phyloP scores from a whole-genome alignment of 2,888 invertebrate genomes.

The Lycophotia porphyrea region DNA sequence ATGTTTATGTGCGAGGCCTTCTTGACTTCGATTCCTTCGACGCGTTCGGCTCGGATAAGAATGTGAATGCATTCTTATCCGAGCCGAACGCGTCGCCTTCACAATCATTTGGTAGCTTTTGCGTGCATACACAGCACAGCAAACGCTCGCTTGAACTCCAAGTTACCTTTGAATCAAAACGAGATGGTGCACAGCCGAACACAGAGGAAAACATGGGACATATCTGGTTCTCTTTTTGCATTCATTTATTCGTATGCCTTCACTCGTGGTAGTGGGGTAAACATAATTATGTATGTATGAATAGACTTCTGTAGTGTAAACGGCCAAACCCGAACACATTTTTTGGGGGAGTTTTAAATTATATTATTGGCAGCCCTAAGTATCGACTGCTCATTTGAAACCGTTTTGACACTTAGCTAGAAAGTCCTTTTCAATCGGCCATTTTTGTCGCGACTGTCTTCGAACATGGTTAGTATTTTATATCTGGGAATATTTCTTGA shows the following conservation, averaged over 20 bases:
- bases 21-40: too few relatives aligned
- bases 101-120: too few relatives aligned
- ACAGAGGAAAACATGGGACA: neutral
- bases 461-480: constrained; percentile 80
- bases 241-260: neutral
- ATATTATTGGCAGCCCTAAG: constrained; percentile 4
- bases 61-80: too few relatives aligned
- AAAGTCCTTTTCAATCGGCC: constrained; percentile 73
- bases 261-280: neutral
- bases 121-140: too few relatives aligned
- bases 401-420: neutral
- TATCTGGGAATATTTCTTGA: constrained; percentile 43
- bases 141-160: too few relatives aligned
- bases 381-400: constrained; percentile 4
- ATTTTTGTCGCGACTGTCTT: constrained; percentile 86
- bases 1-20: too few relatives aligned
- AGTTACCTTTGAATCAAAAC: neutral
- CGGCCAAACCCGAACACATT: neutral
- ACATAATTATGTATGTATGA: too few relatives aligned
- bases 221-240: neutral
- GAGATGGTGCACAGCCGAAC: neutral
- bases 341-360: constrained; percentile 20
- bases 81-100: too few relatives aligned
- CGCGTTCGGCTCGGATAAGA: too few relatives aligned
- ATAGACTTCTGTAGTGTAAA: neutral